Evolutionary conservation across 2,113 vertebrate species (phyloP), one percentile per base, ranked within the genome.

Genomic region (Platichthys flesus): DNA sequence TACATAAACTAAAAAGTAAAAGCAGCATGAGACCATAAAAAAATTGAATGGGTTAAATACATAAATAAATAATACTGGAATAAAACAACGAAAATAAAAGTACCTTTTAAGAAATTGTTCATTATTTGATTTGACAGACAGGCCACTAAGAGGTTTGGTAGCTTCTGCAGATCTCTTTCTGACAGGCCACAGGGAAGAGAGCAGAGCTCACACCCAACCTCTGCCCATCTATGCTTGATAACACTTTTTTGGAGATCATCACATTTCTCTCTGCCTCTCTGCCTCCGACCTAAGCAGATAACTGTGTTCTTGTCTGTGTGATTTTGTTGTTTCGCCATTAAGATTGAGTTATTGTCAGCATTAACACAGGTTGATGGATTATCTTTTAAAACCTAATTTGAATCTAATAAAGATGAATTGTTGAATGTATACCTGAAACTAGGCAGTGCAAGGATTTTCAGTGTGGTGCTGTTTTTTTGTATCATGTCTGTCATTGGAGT

Each of bases 211-310:
- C 47, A n/a, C n/a, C 3, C 56, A 37, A 85, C 21, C 70, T 60
- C 73, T 67, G 74, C 37, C n/a, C 69, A 68, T 82, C 83, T 59
- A 56, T 6, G 16, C 57, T 70, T 51, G 28, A 45, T 67, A 68
- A 68, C 45, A 55, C 21, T 20, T 72, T 66, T 7, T 3, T 35
- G 24, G 5, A 40, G 37, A 9, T 21, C 47, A 42, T 59, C 37
- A 23, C 49, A 54, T 45, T 71, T 60, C 45, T 66, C 18, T 13
- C 26, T 52, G 28, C 23, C 45, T 66, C 18, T 13, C 26, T 52
- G 28, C 23, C 15, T 12, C 42, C 3, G 0, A 26, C 21, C 59
- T 16, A 23, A 40, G 49, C 42, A 28, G 28, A 28, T 55, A 52
- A 76, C 15, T 16, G 10, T 69, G 21, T 60, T 5, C 16, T 16